Conservation (phyloP, 1,140 invertebrate species). For the Muscidifurax raptorellus region DNA sequence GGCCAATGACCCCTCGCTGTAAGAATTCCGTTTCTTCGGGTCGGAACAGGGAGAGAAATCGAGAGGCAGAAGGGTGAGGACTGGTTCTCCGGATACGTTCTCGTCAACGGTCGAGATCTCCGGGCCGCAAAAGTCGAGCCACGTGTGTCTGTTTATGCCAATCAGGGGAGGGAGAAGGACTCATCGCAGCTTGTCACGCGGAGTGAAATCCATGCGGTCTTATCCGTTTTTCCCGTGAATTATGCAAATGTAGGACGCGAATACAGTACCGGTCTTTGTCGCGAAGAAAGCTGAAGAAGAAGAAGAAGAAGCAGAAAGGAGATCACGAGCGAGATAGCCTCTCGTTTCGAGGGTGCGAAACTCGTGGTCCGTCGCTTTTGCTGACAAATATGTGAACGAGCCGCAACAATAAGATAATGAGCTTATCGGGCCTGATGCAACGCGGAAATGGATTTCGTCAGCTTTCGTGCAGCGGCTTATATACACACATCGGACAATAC, state of each 20-base stretch:
- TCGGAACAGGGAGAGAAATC: not conserved
- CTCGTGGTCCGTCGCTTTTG: not conserved
- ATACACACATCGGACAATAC: not conserved
- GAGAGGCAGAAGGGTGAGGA: slow-evolving; percentile 1
- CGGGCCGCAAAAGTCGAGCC: not conserved
- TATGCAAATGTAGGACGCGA: not conserved
- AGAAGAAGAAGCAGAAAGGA: not conserved
- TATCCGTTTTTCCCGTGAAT: not conserved
- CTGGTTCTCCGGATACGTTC: slow-evolving; percentile 3
- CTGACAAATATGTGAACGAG: not conserved
- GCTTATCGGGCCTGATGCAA: slow-evolving; percentile 70
- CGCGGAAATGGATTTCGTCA: slow-evolving; percentile 71
- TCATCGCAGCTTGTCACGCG: not conserved
- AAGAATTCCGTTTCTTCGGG: not conserved
- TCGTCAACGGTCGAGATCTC: not conserved
- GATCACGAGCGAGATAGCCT: not conserved
- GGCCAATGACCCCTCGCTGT: slow-evolving; percentile 11
- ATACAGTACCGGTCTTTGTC: not conserved
- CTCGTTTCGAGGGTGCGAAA: not conserved
- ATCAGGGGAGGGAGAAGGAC: not conserved
- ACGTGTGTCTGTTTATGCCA: slow-evolving; percentile 13
- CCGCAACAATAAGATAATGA: slow-evolving; percentile 46
- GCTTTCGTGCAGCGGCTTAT: slow-evolving; percentile 44
- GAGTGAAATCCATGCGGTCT: not conserved
- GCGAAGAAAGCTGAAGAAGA: not conserved